phyloP scores from a whole-genome alignment of 1,140 invertebrate genomes.

The Solenopsis fugax region DNA sequence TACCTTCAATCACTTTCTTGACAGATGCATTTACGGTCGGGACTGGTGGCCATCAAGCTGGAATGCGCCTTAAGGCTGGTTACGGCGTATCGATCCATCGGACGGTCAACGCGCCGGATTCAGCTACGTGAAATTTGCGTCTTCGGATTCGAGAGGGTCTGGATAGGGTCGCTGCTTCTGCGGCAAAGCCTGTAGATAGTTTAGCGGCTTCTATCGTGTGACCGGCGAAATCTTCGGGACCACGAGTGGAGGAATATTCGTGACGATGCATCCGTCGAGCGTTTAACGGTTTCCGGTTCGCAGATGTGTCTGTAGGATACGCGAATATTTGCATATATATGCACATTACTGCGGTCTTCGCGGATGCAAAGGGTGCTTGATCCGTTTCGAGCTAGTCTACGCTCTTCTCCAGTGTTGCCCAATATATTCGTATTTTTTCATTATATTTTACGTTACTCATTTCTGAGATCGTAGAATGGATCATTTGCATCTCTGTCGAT shows the following conservation, averaged over 20 bases:
- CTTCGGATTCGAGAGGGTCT: constrained; percentile 41
- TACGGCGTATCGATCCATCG: constrained; percentile 70
- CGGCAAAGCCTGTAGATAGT: constrained; percentile 46
- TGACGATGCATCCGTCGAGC: constrained; percentile 69
- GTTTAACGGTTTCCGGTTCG: constrained; percentile 67
- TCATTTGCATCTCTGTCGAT: not conserved
- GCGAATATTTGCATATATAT: constrained; percentile 66
- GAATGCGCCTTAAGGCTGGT: constrained; percentile 79
- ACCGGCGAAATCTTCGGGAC: constrained; percentile 31
- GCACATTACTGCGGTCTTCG: constrained; percentile 56
- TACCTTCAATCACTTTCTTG: constrained; percentile 85
- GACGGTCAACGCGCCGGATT: constrained; percentile 52
- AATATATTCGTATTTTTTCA: not conserved
- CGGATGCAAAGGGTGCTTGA: constrained; percentile 50
- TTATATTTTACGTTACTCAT: not conserved
- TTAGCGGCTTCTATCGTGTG: constrained; percentile 35
- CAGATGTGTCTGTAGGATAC: constrained; percentile 60
- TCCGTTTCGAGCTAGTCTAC: constrained; percentile 12
- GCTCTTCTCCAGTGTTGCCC: not conserved
- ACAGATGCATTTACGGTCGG: constrained; percentile 83
- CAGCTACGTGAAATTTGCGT: constrained; percentile 60
- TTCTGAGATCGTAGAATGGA: not conserved
- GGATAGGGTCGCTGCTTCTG: constrained; percentile 40
- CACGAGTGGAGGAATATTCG: constrained; percentile 59
- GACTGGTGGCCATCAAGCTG: constrained; percentile 80